A percentile compares a stretch with the other conserved stretches of the same genome.
Conservation (phyloP, 1,140 invertebrate genomes). For the Heterodera carotae region DNA sequence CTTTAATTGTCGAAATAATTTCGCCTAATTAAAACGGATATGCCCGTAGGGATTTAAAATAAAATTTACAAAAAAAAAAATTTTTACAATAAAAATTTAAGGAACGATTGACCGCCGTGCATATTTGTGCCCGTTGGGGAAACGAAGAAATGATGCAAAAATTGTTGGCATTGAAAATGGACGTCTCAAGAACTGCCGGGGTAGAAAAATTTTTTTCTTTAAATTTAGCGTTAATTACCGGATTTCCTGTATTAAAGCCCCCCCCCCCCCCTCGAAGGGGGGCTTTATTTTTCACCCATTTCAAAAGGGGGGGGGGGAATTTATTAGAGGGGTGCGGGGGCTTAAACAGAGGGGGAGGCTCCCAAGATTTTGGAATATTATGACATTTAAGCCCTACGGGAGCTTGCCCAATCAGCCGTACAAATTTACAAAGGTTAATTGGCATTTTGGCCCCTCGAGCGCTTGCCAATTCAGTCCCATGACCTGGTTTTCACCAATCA, state of each 20-base stretch:
- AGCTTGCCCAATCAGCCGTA: too few relatives aligned
- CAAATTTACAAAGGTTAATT: too few relatives aligned
- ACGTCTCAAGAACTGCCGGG: slow-evolving; percentile 52
- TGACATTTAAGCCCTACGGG: too few relatives aligned
- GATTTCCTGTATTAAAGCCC: neutral
- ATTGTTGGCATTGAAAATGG: slow-evolving; percentile 42
- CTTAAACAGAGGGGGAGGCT: too few relatives aligned
- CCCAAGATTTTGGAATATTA: too few relatives aligned
- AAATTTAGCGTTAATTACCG: neutral
- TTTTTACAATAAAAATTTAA: slow-evolving; percentile 34
- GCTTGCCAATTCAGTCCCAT: too few relatives aligned
- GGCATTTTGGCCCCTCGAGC: too few relatives aligned
- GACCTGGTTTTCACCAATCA: too few relatives aligned
- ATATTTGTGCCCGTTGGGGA: slow-evolving; percentile 58
- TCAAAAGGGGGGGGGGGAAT: too few relatives aligned
- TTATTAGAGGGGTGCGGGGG: too few relatives aligned
- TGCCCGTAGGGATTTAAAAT: too few relatives aligned
- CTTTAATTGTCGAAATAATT: neutral
- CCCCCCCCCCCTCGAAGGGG: neutral
- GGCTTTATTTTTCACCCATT: neutral
- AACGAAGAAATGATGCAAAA: slow-evolving; percentile 52
- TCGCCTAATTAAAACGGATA: slow-evolving; percentile 12
- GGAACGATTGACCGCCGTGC: slow-evolving; percentile 55
- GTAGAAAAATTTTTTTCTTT: slow-evolving; percentile 23
- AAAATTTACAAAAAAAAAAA: too few relatives aligned